Percentiles rank a stretch among this genome's conserved stretches.
Conservation (phyloP, 2,888 invertebrate genomes). For the Eurois occulta region DNA sequence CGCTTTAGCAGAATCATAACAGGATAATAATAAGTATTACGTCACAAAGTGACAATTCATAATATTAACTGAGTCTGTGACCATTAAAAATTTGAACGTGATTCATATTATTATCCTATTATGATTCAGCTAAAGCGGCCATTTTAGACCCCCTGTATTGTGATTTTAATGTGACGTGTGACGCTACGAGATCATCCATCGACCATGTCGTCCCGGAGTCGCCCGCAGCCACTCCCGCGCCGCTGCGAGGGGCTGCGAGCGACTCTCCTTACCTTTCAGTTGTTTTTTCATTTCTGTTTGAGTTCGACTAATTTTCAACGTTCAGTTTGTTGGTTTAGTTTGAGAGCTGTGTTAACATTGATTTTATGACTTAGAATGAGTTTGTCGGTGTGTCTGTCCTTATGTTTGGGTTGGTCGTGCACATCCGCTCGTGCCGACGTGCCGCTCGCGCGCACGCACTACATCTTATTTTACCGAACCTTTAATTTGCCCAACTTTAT, state of each 20-base stretch:
- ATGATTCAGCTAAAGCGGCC: too few species aligned
- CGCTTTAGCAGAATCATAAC: too few species aligned
- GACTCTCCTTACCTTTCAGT: conserved; percentile 68
- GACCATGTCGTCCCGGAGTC: conserved; percentile 75
- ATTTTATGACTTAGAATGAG: conserved; percentile 73
- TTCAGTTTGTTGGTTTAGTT: conserved; percentile 67
- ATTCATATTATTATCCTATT: too few species aligned
- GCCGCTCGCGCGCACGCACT: conserved; percentile 9
- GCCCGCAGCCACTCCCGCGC: conserved; percentile 67
- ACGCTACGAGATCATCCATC: conserved; percentile 66
- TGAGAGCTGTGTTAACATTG: conserved; percentile 73
- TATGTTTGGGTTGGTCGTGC: conserved; percentile 82
- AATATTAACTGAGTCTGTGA: too few species aligned
- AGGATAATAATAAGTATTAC: too few species aligned
- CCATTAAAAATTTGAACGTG: too few species aligned
- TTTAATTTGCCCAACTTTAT: conserved; percentile 32
- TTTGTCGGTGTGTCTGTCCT: conserved; percentile 77
- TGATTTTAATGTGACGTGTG: conserved; percentile 40
- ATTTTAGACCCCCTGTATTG: conserved; percentile 8
- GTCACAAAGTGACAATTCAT: too few species aligned
- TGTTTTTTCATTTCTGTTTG: conserved; percentile 70
- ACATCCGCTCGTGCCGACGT: conserved; percentile 73
- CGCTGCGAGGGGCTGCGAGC: conserved; percentile 69
- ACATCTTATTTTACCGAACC: conserved; percentile 2
- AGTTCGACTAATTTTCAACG: conserved; percentile 70